Evolutionary conservation across 2,113 vertebrate genomes (phyloP).

Genomic region (Diphyllodes magnificus): DNA sequence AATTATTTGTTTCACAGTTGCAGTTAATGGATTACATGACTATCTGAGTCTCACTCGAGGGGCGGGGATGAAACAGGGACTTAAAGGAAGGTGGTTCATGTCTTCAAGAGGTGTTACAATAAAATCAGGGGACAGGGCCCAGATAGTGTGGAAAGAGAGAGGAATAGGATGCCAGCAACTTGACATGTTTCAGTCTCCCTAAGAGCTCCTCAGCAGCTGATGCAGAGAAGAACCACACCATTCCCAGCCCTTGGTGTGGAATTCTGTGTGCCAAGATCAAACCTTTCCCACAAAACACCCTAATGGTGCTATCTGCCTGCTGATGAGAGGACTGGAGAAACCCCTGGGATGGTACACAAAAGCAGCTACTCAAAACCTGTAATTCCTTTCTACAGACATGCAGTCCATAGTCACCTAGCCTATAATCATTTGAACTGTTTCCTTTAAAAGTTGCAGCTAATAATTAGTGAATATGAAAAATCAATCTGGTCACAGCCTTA

Average conservation of each 20-base stretch:
- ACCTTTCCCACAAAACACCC: background rate
- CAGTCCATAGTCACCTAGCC: background rate
- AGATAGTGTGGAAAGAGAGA: background rate
- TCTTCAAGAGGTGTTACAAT: background rate
- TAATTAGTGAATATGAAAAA: background rate
- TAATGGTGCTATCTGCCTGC: background rate
- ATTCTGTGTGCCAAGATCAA: background rate
- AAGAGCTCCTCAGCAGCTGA: background rate
- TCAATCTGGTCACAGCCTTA: background rate
- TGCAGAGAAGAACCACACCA: background rate
- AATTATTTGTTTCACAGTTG: background rate
- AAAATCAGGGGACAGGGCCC: background rate
- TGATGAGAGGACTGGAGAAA: background rate
- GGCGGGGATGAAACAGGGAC: background rate
- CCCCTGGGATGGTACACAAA: background rate
- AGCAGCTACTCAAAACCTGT: background rate
- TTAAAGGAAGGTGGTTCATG: background rate
- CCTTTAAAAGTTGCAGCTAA: background rate
- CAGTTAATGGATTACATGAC: background rate
- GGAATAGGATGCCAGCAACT: background rate
- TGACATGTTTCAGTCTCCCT: accelerated
- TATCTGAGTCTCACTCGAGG: background rate
- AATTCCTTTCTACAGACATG: background rate
- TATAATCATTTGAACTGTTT: background rate
- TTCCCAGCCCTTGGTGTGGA: background rate